Conservation (phyloP, 2,888 invertebrate genomes). For the Melieria omissa region DNA sequence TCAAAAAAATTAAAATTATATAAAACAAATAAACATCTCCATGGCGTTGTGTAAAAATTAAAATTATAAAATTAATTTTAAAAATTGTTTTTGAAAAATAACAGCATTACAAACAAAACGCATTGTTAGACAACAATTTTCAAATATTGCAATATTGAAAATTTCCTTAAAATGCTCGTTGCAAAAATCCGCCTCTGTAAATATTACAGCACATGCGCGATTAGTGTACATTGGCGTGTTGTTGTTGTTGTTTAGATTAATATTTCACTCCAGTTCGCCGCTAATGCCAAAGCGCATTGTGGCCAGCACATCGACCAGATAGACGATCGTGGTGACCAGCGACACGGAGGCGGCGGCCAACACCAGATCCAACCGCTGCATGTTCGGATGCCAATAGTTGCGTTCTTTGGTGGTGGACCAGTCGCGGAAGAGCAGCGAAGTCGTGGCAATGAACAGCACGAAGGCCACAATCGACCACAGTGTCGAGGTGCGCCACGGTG, state of each 20-base stretch:
- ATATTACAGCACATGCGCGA: conserved; percentile 42
- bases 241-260: neutral
- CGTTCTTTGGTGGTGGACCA: conserved; percentile 65
- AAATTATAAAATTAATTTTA: no score
- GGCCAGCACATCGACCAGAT: conserved; percentile 60
- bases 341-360: conserved; percentile 62
- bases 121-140: conserved; percentile 10
- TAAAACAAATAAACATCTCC: conserved; percentile 5
- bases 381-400: conserved; percentile 67
- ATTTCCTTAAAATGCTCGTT: neutral
- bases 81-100: conserved; percentile 3
- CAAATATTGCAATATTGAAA: neutral
- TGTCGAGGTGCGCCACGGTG: conserved; percentile 63
- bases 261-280: conserved; percentile 61
- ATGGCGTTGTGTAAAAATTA: conserved; percentile 14
- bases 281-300: conserved; percentile 63
- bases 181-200: conserved; percentile 36
- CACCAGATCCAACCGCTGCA: conserved; percentile 64
- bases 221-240: neutral
- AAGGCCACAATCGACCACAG: conserved; percentile 63
- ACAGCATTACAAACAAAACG: conserved; percentile 15
- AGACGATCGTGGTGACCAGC: conserved; percentile 58
- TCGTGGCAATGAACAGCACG: conserved; percentile 59
- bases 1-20: neutral
- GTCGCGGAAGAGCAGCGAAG: conserved; percentile 61